Percentiles rank a stretch among this genome's conserved stretches.
phyloP scores from a whole-genome alignment of 2,888 invertebrate genomes.

The Xestoiulus laeticollis region DNA sequence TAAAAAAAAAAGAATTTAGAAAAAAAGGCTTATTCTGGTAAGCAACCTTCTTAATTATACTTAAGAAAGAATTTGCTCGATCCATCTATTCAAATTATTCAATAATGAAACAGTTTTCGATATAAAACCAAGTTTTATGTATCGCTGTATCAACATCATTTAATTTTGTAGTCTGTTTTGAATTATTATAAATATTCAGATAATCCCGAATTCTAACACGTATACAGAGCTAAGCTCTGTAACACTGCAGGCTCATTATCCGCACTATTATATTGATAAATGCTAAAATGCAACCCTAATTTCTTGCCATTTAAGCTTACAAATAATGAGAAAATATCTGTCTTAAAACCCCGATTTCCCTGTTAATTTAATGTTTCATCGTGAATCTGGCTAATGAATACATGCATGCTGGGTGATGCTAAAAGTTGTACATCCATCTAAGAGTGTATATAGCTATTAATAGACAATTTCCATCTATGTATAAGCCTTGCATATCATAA shows the following conservation, averaged over 20 bases:
- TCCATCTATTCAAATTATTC: not conserved
- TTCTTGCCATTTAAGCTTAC: not conserved
- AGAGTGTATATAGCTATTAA: not conserved
- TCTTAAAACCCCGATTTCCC: not conserved
- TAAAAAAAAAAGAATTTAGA: too few relatives aligned
- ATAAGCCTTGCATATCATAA: conserved; percentile 7
- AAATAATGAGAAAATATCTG: not conserved
- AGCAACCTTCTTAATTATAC: too few relatives aligned
- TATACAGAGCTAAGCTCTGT: not conserved
- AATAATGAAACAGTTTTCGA: not conserved
- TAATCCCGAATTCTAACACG: not conserved
- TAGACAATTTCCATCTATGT: not conserved
- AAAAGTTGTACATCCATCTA: not conserved
- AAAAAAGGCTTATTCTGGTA: too few relatives aligned
- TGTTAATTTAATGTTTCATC: conserved; percentile 11
- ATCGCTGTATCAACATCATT: not conserved
- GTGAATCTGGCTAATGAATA: not conserved
- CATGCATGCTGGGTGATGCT: not conserved
- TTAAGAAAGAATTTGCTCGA: too few relatives aligned
- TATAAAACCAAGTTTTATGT: not conserved
- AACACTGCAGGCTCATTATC: not conserved
- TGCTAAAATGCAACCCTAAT: not conserved
- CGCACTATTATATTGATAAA: not conserved
- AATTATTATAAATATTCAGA: not conserved
- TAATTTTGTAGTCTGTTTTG: not conserved